phyloP scores from a whole-genome alignment of 2,113 vertebrate genomes.

The Sardina pilchardus region DNA sequence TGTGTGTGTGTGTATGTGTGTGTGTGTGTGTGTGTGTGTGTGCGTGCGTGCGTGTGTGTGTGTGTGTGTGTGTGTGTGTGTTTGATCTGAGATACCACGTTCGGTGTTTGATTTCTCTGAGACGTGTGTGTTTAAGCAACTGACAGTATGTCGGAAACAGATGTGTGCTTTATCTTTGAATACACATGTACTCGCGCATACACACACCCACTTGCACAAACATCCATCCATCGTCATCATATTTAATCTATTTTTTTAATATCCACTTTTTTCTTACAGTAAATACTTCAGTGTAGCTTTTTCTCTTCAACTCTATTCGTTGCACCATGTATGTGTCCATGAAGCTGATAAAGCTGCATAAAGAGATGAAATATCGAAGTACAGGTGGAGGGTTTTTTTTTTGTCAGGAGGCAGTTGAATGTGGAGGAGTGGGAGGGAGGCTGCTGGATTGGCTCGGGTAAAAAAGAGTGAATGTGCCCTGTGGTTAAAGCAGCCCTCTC shows the following conservation, averaged over 20 bases:
- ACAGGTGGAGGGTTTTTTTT: background rate
- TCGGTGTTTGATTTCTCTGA: background rate
- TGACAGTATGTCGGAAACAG: background rate
- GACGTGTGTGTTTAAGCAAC: background rate
- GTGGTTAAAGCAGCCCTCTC: constrained; percentile 14
- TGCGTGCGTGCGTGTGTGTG: background rate
- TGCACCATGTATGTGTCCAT: too few species aligned
- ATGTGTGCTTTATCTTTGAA: constrained; percentile 36
- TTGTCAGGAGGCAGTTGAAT: background rate
- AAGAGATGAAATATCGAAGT: background rate
- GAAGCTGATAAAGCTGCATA: background rate
- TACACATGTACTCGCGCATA: background rate
- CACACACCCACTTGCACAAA: constrained; percentile 19
- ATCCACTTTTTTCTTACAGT: background rate
- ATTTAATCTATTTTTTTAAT: background rate
- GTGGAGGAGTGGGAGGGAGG: background rate
- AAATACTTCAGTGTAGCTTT: background rate
- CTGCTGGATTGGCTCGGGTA: background rate
- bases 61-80: constrained; percentile 8
- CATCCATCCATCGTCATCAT: background rate
- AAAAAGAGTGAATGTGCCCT: background rate
- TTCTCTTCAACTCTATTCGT: too few species aligned
- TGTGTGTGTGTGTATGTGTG: background rate
- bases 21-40: background rate
- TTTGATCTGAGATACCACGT: background rate